These are phyloP conservation scores for Anguilla marmorata DNA, from an alignment of 2,797 vertebrate species.

Conservation along the genomic window DNA sequence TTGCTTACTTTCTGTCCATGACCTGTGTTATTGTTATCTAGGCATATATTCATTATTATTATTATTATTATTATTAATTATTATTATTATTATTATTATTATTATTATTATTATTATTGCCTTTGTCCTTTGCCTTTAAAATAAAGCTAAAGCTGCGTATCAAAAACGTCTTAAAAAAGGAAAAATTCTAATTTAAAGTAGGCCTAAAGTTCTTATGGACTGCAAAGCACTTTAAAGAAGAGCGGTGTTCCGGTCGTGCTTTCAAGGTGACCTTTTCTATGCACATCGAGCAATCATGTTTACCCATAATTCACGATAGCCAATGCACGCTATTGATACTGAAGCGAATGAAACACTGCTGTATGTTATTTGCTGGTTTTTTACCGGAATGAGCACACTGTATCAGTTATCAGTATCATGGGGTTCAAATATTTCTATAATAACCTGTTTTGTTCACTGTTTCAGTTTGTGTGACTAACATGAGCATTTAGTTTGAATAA, in stretches of 20 bases:
- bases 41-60: neutral
- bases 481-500: neutral
- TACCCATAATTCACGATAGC: neutral
- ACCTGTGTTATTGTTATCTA: neutral
- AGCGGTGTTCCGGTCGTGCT: neutral
- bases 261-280: neutral
- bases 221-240: neutral
- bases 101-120: neutral
- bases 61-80: conserved; percentile 18
- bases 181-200: too few relatives aligned
- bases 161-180: too few relatives aligned
- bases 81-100: conserved; percentile 10
- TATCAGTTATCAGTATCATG: neutral
- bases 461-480: neutral
- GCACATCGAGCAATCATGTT: neutral
- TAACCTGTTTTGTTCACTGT: neutral
- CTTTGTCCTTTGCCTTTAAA: neutral
- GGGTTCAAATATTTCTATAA: neutral
- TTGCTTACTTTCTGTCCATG: neutral
- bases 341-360: neutral
- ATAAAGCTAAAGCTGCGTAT: neutral
- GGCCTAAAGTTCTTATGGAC: too few relatives aligned
- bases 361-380: neutral
- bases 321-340: neutral
- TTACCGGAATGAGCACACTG: neutral